Evolutionary conservation across 35 echinoderm and acorn worm species (phyloP).

Genomic region (Strongylocentrotus purpuratus): DNA sequence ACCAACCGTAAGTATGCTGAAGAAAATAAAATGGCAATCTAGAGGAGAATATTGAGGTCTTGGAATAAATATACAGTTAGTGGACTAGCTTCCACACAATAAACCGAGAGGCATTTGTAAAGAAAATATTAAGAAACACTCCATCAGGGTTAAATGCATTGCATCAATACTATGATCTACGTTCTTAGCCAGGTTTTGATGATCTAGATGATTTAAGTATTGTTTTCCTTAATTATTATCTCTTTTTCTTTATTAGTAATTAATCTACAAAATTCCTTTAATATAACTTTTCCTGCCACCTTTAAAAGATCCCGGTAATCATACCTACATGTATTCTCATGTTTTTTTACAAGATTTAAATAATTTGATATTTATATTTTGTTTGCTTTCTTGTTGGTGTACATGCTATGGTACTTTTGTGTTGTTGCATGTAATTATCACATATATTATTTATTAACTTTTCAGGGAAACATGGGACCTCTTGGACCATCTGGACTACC

Average conservation of each 20-base stretch:
- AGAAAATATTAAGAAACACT: neutral
- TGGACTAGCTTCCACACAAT: neutral
- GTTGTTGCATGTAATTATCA: neutral
- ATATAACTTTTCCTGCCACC: neutral
- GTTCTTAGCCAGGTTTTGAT: neutral
- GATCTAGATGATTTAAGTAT: neutral
- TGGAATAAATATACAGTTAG: neutral
- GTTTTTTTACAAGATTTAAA: neutral
- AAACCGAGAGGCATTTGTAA: neutral
- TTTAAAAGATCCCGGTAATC: neutral
- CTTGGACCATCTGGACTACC: constrained; percentile 58
- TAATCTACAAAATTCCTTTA: neutral
- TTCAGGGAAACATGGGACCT: constrained; percentile 65
- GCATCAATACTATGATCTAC: neutral
- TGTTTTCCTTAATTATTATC: too few relatives aligned
- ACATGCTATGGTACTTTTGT: neutral
- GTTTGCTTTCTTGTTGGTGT: neutral
- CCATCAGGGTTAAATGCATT: neutral
- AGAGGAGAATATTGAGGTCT: neutral
- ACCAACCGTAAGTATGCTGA: constrained; percentile 23
- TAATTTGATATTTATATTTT: neutral
- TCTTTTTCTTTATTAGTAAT: too few relatives aligned
- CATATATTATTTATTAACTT: neutral
- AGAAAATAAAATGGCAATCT: neutral
- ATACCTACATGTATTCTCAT: neutral